Evolutionary conservation across 2,888 invertebrate genomes (phyloP).

Genomic region (Metallyticus violacea): DNA sequence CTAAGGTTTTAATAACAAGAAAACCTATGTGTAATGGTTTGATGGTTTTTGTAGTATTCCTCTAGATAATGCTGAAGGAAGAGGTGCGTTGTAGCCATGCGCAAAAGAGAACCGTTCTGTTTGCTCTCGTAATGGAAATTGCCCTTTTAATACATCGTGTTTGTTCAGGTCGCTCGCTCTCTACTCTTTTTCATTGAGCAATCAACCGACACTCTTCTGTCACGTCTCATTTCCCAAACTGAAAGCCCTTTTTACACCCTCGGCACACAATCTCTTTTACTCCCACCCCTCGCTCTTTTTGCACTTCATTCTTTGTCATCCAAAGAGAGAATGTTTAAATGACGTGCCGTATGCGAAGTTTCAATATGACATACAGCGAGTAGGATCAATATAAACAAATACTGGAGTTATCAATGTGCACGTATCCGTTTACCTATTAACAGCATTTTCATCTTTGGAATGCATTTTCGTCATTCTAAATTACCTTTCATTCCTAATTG

Average conservation of each 20-base stretch:
- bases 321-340: background rate
- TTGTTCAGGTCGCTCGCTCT: constrained; percentile 14
- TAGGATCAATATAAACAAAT: background rate
- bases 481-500: background rate
- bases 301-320: background rate
- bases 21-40: background rate
- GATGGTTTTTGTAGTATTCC: background rate
- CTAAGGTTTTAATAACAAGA: background rate
- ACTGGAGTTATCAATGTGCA: background rate
- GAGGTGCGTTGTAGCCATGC: background rate
- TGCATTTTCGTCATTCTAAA: background rate
- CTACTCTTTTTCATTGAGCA: constrained; percentile 19
- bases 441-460: background rate
- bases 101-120: background rate
- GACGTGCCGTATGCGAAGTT: background rate
- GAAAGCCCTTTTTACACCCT: constrained; percentile 3
- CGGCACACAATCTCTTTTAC: background rate
- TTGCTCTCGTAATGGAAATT: constrained; percentile 25
- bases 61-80: background rate
- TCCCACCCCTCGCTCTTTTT: background rate
- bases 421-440: background rate
- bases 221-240: constrained; percentile 20
- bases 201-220: constrained; percentile 13
- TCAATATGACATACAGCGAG: background rate
- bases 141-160: constrained; percentile 19